A percentile compares a stretch with the other conserved stretches of the same genome.
Conservation (phyloP, 2,888 invertebrate species). For the Mantis religiosa region DNA sequence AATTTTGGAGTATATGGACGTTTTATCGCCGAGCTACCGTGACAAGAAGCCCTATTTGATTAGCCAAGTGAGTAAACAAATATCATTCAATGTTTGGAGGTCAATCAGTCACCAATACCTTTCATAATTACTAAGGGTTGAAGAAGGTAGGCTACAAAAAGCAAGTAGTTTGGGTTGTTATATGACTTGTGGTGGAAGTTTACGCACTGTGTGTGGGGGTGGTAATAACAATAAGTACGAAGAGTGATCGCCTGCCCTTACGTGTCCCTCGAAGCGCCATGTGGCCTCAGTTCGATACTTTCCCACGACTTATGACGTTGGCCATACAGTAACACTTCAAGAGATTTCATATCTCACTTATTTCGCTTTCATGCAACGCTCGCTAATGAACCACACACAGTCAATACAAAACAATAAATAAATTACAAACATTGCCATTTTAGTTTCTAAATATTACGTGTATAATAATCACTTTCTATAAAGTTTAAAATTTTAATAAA, state of each 20-base stretch:
- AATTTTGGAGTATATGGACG: too few relatives aligned
- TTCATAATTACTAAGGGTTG: too few relatives aligned
- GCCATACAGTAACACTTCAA: neutral
- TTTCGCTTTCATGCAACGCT: neutral
- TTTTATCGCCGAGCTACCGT: too few relatives aligned
- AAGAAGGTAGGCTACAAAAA: neutral
- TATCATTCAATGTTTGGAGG: too few relatives aligned
- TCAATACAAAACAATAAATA: neutral
- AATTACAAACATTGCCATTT: neutral
- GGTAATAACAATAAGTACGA: constrained; percentile 25
- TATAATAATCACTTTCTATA: too few relatives aligned
- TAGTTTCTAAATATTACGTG: neutral
- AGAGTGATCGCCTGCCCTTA: constrained; percentile 24
- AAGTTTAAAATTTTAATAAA: too few relatives aligned
- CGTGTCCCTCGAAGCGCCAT: constrained; percentile 21
- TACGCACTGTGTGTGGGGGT: neutral
- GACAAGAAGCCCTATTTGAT: too few relatives aligned
- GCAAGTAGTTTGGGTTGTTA: neutral
- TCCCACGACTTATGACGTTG: constrained; percentile 31
- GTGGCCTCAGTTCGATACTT: constrained; percentile 28
- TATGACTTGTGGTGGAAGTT: constrained; percentile 19
- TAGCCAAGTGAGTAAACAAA: too few relatives aligned
- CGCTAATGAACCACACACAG: neutral
- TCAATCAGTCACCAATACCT: too few relatives aligned
- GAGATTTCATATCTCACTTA: neutral